Evolutionary conservation across 2,888 invertebrate genomes (phyloP).

Genomic region (Melinaea menophilus): DNA sequence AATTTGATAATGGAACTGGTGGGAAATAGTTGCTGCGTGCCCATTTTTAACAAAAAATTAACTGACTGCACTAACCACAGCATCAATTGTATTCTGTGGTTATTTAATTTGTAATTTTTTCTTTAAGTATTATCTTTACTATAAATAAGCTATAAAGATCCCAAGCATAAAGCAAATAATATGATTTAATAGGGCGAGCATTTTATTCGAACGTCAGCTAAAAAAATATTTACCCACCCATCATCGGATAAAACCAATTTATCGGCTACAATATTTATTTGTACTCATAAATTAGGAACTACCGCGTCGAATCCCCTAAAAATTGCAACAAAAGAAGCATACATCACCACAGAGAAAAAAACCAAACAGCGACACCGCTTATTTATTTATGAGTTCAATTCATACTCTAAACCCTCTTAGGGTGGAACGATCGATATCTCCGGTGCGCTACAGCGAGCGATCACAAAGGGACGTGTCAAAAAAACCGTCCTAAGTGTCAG

Average conservation of each 20-base stretch:
- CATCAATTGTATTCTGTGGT: too few relatives aligned
- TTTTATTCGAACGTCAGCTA: constrained; percentile 22
- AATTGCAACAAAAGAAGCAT: constrained; percentile 61
- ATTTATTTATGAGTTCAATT: constrained; percentile 75
- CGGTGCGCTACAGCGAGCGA: constrained; percentile 57
- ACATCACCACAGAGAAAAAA: constrained; percentile 58
- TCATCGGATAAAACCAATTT: constrained; percentile 36
- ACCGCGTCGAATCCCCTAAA: constrained; percentile 55
- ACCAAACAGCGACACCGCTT: constrained; percentile 67
- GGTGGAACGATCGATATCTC: constrained; percentile 72
- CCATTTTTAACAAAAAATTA: too few relatives aligned
- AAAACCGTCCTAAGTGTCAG: constrained; percentile 71
- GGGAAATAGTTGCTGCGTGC: too few relatives aligned
- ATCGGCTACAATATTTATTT: constrained; percentile 42
- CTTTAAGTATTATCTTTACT: too few relatives aligned
- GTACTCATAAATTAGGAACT: constrained; percentile 43
- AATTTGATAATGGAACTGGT: constrained; percentile 4
- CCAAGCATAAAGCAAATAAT: background rate
- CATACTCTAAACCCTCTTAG: constrained; percentile 57
- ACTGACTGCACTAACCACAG: too few relatives aligned
- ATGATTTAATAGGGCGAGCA: constrained; percentile 24
- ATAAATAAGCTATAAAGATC: too few relatives aligned
- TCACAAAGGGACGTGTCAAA: constrained; percentile 66
- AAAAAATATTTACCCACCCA: constrained; percentile 30
- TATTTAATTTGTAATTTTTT: too few relatives aligned